phyloP scores from a whole-genome alignment of 2,113 vertebrate species.

The Rhinolophus sinicus region DNA sequence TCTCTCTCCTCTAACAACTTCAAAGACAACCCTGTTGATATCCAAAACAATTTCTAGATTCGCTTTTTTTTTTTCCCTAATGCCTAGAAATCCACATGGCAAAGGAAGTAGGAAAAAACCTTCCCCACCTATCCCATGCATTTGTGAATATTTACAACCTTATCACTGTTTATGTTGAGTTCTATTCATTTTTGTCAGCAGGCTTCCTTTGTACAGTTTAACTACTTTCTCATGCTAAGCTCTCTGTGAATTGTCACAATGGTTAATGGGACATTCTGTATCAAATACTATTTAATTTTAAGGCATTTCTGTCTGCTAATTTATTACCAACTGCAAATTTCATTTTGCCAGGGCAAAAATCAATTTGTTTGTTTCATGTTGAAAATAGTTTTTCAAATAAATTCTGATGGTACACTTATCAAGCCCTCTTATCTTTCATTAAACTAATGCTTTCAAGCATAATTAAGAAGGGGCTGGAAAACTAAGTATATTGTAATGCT shows the following conservation, averaged over 20 bases:
- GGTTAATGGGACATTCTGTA: conserved; percentile 43
- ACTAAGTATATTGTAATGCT: conserved; percentile 76
- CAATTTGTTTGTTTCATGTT: conserved; percentile 61
- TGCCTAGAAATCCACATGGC: conserved; percentile 42
- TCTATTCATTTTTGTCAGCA: conserved; percentile 41
- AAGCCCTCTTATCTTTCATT: conserved; percentile 81
- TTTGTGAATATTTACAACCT: conserved; percentile 32
- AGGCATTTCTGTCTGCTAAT: conserved; percentile 74
- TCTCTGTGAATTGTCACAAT: conserved; percentile 44
- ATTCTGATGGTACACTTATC: conserved; percentile 73
- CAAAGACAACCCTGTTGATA: background rate
- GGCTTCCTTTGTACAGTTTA: conserved; percentile 60
- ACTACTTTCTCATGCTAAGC: conserved; percentile 62
- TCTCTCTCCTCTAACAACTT: background rate
- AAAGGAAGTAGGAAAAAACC: conserved; percentile 26
- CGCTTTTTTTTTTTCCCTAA: background rate
- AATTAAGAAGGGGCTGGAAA: conserved; percentile 81
- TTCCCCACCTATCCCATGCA: background rate
- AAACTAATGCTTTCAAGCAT: conserved; percentile 81
- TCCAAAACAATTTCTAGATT: background rate
- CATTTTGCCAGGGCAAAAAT: conserved; percentile 48
- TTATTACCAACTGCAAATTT: conserved; percentile 73
- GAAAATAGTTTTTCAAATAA: conserved; percentile 76
- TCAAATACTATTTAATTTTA: conserved; percentile 71
- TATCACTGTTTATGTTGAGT: conserved; percentile 24